A percentile compares a stretch with the other conserved stretches of the same genome.
These are phyloP conservation scores for Centruroides sculpturatus DNA, from an alignment of 1,140 invertebrate genomes.

Conservation along the genomic window DNA sequence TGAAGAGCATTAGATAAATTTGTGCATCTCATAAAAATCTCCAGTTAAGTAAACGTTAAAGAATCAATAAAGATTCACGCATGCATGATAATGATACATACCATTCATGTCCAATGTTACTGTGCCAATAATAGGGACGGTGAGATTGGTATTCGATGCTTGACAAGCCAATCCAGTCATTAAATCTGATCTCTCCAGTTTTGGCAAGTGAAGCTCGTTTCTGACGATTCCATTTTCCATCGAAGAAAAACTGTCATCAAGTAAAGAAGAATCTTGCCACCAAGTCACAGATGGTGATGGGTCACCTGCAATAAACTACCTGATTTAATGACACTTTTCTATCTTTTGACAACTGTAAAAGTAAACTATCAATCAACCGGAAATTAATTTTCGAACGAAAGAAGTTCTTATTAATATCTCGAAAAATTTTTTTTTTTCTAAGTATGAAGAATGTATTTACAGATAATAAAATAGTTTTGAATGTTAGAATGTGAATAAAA, in stretches of 20 bases:
- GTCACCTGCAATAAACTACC: not conserved
- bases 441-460: too few relatives aligned
- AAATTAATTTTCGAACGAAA: not conserved
- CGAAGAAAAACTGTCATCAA: conserved; percentile 16
- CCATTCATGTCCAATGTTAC: conserved; percentile 51
- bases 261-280: conserved; percentile 18
- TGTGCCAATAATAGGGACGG: conserved; percentile 54
- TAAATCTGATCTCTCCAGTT: conserved; percentile 54
- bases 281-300: conserved; percentile 18
- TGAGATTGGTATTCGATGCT: conserved; percentile 64
- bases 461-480: too few relatives aligned
- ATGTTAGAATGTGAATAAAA: too few relatives aligned
- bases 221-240: conserved; percentile 15
- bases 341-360: not conserved
- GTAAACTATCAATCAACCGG: not conserved
- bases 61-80: too few relatives aligned
- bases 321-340: not conserved
- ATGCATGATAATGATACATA: conserved; percentile 18
- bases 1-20: too few relatives aligned
- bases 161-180: conserved; percentile 68
- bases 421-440: not conserved
- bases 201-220: conserved; percentile 48
- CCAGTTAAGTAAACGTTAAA: too few relatives aligned
- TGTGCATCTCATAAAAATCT: too few relatives aligned
- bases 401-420: not conserved